These are phyloP conservation scores for Nicator chloris DNA, from an alignment of 2,113 vertebrate genomes.

Conservation along the genomic window DNA sequence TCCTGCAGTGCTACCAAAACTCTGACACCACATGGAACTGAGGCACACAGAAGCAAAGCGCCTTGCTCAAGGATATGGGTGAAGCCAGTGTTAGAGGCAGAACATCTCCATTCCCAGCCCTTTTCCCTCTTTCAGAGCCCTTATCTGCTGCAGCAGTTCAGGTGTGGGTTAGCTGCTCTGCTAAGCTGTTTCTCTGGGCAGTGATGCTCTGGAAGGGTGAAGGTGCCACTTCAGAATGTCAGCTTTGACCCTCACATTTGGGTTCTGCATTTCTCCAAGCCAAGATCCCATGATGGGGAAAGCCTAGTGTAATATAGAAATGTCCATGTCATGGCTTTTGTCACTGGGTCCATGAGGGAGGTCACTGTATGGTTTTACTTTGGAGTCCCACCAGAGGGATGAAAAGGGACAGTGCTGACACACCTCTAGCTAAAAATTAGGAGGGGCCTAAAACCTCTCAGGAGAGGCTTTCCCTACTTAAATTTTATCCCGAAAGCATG, in stretches of 20 bases:
- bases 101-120: not conserved
- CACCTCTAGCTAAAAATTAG: not conserved
- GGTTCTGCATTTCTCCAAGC: not conserved
- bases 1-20: fast-evolving
- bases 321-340: fast-evolving
- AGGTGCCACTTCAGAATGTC: not conserved
- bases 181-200: not conserved
- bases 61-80: not conserved
- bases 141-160: not conserved
- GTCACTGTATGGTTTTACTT: not conserved
- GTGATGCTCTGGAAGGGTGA: fast-evolving
- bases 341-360: not conserved
- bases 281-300: not conserved
- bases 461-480: not conserved
- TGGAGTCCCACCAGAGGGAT: not conserved
- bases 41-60: not conserved
- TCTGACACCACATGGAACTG: fast-evolving
- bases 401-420: not conserved
- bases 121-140: not conserved
- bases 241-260: not conserved
- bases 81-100: not conserved
- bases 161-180: not conserved
- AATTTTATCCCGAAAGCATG: not conserved
- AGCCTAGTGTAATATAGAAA: not conserved
- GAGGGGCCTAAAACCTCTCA: not conserved